Conservation (phyloP, 2,797 vertebrate genomes). For the Mus spretus region DNA sequence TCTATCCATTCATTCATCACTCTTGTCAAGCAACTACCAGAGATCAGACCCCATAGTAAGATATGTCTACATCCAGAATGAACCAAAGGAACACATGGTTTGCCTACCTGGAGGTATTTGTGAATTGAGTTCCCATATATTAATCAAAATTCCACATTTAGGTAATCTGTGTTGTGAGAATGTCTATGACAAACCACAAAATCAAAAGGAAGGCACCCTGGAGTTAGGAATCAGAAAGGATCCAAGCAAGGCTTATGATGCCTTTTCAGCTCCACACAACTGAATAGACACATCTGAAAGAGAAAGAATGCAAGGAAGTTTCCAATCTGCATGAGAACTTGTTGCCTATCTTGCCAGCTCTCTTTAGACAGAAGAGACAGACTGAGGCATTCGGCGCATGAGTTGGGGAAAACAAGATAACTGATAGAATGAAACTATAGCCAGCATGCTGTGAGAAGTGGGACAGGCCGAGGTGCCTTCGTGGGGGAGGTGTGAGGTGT, state of each 20-base stretch:
- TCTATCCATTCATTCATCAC: background rate
- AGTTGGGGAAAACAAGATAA: background rate
- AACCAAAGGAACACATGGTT: background rate
- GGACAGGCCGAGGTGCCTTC: background rate
- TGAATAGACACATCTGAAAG: background rate
- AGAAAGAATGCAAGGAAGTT: background rate
- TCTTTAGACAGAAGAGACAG: background rate
- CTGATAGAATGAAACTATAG: background rate
- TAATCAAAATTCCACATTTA: conserved; percentile 5
- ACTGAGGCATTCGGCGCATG: background rate
- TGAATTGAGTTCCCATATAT: background rate
- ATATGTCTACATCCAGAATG: conserved; percentile 1
- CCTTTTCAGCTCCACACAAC: conserved; percentile 2
- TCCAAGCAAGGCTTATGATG: background rate
- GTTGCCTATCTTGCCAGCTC: background rate
- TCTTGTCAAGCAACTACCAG: background rate
- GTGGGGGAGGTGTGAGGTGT: too few species aligned
- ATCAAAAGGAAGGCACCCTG: background rate
- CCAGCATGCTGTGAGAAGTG: background rate
- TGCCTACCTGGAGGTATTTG: background rate
- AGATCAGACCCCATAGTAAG: background rate
- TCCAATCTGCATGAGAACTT: background rate
- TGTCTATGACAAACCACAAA: conserved; percentile 17
- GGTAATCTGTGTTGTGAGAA: background rate
- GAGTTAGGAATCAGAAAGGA: background rate